These are phyloP conservation scores for Otolemur garnettii DNA, from an alignment of 2,113 vertebrate genomes.

Conservation along the genomic window DNA sequence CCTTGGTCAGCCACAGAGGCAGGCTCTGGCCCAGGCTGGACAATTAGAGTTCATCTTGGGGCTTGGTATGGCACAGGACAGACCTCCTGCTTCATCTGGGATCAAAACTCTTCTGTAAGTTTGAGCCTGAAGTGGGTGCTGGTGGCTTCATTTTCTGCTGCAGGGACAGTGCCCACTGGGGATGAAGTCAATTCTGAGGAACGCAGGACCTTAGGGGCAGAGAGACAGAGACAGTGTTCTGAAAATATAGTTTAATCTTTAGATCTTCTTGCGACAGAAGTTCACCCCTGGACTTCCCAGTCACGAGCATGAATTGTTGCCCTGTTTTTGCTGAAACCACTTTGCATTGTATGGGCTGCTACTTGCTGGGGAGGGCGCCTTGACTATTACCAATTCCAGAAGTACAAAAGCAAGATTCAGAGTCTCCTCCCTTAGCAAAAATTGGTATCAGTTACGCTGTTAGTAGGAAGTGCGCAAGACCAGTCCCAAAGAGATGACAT, in stretches of 20 bases:
- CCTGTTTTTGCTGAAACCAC: neutral
- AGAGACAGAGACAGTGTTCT: neutral
- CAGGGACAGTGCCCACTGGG: neutral
- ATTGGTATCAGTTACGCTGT: neutral
- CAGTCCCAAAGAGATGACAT: neutral
- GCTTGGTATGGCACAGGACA: accelerated
- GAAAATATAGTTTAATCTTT: neutral
- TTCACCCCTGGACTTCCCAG: neutral
- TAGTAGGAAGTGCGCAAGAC: neutral
- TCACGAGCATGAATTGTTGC: neutral
- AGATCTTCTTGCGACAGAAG: neutral
- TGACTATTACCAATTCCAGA: neutral
- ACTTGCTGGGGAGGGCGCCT: neutral
- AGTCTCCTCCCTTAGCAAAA: neutral
- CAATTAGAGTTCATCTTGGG: neutral
- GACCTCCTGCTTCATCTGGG: neutral
- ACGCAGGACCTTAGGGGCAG: neutral
- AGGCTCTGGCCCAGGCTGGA: neutral
- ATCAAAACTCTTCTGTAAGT: neutral
- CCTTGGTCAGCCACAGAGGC: neutral
- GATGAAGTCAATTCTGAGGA: conserved; percentile 13
- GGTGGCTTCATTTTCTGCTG: neutral
- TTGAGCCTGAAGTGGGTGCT: neutral
- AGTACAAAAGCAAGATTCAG: neutral
- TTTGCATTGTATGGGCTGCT: neutral